A percentile compares a stretch with the other conserved stretches of the same genome.
Conservation (phyloP, 2,797 vertebrate genomes). For the Tapirus indicus region DNA sequence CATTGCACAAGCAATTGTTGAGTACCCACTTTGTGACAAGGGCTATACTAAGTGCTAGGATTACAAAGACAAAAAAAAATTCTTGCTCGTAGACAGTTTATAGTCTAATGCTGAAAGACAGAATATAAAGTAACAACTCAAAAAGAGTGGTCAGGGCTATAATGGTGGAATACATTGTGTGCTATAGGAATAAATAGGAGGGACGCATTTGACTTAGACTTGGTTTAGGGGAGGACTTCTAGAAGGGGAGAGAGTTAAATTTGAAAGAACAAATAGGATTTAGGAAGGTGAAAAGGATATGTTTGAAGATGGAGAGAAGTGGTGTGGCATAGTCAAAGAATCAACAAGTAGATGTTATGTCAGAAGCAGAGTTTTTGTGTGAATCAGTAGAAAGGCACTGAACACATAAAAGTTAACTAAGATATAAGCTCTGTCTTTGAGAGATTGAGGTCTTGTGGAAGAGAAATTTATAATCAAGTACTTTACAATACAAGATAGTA, state of each 20-base stretch:
- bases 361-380: neutral
- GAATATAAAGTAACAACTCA: neutral
- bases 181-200: neutral
- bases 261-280: neutral
- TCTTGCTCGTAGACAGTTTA: neutral
- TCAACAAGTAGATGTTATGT: neutral
- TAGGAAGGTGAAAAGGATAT: neutral
- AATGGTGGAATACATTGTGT: neutral
- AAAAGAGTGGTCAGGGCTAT: neutral
- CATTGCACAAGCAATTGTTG: neutral
- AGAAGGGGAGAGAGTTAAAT: neutral
- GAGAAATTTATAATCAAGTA: neutral
- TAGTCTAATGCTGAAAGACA: neutral
- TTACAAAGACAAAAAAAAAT: neutral
- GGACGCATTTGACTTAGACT: neutral
- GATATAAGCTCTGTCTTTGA: neutral
- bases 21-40: neutral
- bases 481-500: neutral
- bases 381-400: neutral
- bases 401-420: neutral
- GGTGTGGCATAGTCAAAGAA: neutral
- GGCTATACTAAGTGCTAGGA: neutral
- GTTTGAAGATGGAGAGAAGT: neutral
- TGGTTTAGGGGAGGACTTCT: neutral
- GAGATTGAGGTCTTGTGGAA: neutral